A percentile compares a stretch with the other conserved stretches of the same genome.
Evolutionary conservation across 2,797 vertebrate species (phyloP).

Genomic region (Catostomus latipinnis): DNA sequence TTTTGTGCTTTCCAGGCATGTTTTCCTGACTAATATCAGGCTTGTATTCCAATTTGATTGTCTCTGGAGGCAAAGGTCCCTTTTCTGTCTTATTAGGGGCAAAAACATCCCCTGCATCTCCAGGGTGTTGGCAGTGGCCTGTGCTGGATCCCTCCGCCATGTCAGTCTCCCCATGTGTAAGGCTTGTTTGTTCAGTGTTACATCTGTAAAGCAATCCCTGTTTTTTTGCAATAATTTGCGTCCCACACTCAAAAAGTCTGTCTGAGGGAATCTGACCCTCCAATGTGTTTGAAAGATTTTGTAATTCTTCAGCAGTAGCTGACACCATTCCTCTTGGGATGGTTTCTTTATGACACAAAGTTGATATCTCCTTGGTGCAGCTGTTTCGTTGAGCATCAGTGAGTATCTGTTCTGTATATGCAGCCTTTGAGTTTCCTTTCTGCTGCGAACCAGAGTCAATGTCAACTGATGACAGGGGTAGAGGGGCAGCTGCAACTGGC

Average conservation of each 20-base stretch:
- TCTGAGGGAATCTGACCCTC: constrained; percentile 64
- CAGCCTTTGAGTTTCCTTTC: constrained; percentile 61
- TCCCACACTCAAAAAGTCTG: constrained; percentile 58
- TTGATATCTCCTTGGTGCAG: constrained; percentile 57
- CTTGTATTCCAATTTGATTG: constrained; percentile 71
- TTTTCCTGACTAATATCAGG: constrained; percentile 66
- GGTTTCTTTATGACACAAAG: constrained; percentile 57
- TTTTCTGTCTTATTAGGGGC: constrained; percentile 62
- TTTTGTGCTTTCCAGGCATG: constrained; percentile 67
- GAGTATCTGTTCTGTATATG: constrained; percentile 65
- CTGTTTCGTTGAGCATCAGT: constrained; percentile 60
- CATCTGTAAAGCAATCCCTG: constrained; percentile 70
- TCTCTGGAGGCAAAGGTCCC: constrained; percentile 58
- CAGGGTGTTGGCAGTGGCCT: constrained; percentile 54
- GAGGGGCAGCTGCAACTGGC: constrained; percentile 86
- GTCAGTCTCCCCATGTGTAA: constrained; percentile 60
- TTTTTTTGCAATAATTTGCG: constrained; percentile 61
- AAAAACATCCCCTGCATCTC: constrained; percentile 62
- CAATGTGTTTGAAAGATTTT: constrained; percentile 59
- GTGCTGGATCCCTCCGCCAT: constrained; percentile 49
- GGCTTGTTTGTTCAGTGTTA: constrained; percentile 71
- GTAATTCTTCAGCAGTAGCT: constrained; percentile 63
- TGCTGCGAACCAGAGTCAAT: constrained; percentile 69
- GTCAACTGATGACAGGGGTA: constrained; percentile 77
- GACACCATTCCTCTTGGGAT: constrained; percentile 59